Evolutionary conservation across 2,113 vertebrate genomes (phyloP).

Genomic region (Percina caprodes): DNA sequence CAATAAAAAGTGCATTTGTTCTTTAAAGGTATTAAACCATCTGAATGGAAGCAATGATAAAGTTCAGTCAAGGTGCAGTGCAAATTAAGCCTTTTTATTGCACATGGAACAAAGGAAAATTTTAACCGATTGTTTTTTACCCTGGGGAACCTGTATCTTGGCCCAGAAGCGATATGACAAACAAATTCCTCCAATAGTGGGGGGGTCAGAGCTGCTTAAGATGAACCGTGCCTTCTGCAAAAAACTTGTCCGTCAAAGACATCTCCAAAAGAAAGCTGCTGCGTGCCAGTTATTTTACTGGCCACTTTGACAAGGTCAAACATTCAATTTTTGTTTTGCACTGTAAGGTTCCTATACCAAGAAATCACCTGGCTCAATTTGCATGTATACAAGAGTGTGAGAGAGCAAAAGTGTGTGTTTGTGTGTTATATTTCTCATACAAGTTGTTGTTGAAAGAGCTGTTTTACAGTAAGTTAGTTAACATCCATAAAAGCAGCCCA

Average conservation of each 20-base stretch:
- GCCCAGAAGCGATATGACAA: background rate
- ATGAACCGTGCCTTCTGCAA: background rate
- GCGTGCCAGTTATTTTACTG: background rate
- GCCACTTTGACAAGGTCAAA: background rate
- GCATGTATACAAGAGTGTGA: background rate
- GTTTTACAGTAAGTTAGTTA: constrained; percentile 65
- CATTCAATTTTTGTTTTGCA: background rate
- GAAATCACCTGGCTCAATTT: background rate
- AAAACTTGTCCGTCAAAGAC: background rate
- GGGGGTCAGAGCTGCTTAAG: background rate
- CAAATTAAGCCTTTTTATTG: background rate
- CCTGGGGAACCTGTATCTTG: background rate
- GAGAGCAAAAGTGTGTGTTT: background rate
- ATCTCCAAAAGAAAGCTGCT: constrained; percentile 3
- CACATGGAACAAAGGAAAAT: background rate
- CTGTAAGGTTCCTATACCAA: too few relatives aligned
- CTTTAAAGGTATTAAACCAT: background rate
- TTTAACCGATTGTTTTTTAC: background rate
- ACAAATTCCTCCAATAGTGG: background rate
- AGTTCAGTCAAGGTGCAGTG: background rate
- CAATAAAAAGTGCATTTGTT: background rate
- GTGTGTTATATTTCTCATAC: constrained; percentile 7
- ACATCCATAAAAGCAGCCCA: constrained; percentile 52
- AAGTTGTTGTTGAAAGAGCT: constrained; percentile 40
- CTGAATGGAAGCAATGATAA: background rate